Evolutionary conservation across 2,888 invertebrate species (phyloP).

Genomic region (Criorhina ranunculi): DNA sequence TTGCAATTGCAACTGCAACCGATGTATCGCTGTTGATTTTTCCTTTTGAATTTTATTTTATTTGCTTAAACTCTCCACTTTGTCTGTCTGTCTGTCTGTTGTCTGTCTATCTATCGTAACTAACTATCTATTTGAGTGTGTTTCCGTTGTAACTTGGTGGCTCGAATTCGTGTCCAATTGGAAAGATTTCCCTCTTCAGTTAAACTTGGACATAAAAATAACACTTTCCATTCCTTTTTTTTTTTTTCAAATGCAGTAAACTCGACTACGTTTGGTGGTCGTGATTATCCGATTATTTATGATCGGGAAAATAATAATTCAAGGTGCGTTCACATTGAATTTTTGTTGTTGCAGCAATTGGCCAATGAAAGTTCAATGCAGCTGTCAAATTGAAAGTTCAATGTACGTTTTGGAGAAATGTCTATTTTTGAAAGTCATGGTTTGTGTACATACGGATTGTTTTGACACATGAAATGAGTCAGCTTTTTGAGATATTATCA

Average conservation of each 20-base stretch:
- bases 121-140: too few relatives aligned
- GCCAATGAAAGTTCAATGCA: conserved; percentile 1
- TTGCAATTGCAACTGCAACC: not conserved
- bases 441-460: too few relatives aligned
- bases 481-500: too few relatives aligned
- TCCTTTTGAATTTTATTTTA: conserved; percentile 2
- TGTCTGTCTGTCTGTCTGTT: conserved; percentile 2
- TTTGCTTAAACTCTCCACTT: conserved; percentile 49
- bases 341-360: not conserved
- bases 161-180: conserved; percentile 65
- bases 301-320: conserved; percentile 65
- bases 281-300: conserved; percentile 73
- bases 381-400: conserved; percentile 28
- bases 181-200: conserved; percentile 38
- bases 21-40: conserved; percentile 1
- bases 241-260: conserved; percentile 31
- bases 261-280: conserved; percentile 33
- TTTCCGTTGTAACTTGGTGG: conserved; percentile 17
- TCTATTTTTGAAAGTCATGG: conserved; percentile 16
- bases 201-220: conserved; percentile 50
- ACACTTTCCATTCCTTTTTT: conserved; percentile 60
- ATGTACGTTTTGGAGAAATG: not conserved
- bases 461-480: too few relatives aligned
- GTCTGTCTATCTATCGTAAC: conserved; percentile 6
- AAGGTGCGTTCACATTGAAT: conserved; percentile 69